These are phyloP conservation scores for Zhengitettix transpicula DNA, from an alignment of 2,888 invertebrate species.

Conservation along the genomic window DNA sequence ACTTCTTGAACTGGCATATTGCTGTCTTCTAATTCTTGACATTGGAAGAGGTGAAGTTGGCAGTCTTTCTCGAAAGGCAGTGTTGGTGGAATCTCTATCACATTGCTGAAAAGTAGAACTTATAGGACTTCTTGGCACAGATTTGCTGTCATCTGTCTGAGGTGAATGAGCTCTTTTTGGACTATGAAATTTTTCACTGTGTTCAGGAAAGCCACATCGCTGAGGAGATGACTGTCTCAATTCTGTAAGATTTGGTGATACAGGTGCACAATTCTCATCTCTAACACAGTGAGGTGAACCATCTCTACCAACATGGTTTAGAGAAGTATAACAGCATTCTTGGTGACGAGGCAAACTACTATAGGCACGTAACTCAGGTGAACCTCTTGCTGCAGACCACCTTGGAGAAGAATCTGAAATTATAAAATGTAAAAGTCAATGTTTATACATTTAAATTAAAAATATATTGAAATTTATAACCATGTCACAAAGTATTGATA, in stretches of 20 bases:
- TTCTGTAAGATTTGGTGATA: background rate
- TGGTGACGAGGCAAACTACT: constrained; percentile 41
- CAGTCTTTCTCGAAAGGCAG: background rate
- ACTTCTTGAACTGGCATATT: background rate
- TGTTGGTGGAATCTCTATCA: background rate
- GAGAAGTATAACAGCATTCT: constrained; percentile 22
- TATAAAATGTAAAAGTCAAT: too few relatives aligned
- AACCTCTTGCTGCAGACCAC: constrained; percentile 33
- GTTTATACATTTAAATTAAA: too few relatives aligned
- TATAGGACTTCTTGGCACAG: too few relatives aligned
- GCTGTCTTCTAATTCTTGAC: background rate
- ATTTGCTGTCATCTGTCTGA: background rate
- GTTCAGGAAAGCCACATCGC: background rate
- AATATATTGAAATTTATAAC: too few relatives aligned
- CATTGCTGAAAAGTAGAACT: too few relatives aligned
- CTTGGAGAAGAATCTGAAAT: constrained; percentile 22
- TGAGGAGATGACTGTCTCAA: background rate
- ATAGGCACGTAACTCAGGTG: constrained; percentile 37
- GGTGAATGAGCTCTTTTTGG: background rate
- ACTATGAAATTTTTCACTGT: background rate
- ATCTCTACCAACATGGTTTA: constrained; percentile 4
- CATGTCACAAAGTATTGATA: too few relatives aligned
- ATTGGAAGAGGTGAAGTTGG: background rate
- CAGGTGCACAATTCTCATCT: constrained; percentile 1
- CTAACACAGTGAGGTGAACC: background rate